Percentiles rank a stretch among this genome's conserved stretches.
Conservation (phyloP, 2,888 invertebrate genomes). For the Microchrysa polita region DNA sequence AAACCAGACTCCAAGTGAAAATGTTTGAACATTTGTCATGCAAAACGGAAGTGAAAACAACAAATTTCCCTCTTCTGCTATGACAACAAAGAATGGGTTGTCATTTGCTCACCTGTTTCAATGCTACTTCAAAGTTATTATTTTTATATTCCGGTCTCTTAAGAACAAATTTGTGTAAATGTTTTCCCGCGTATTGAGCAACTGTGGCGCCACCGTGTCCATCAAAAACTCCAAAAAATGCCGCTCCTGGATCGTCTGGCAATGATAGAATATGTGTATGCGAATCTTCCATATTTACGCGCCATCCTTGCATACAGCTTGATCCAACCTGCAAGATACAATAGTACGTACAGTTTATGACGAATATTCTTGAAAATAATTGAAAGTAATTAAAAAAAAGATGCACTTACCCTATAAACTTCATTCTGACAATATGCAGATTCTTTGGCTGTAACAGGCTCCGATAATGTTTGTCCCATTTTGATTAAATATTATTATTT, state of each 20-base stretch:
- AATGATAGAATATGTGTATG: slow-evolving; percentile 94
- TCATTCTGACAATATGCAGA: slow-evolving; percentile 82
- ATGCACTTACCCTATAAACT: slow-evolving; percentile 63
- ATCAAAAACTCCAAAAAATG: slow-evolving; percentile 96
- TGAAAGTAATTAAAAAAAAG: background rate
- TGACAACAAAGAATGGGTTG: background rate
- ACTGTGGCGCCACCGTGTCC: slow-evolving; percentile 80
- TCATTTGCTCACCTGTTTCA: slow-evolving; percentile 75
- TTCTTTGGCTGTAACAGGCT: slow-evolving; percentile 92
- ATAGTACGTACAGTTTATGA: background rate
- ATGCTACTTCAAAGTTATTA: slow-evolving; percentile 79
- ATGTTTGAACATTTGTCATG: too few species aligned
- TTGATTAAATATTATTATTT: slow-evolving; percentile 16
- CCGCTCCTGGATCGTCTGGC: slow-evolving; percentile 90
- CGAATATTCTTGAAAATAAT: background rate
- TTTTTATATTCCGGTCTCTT: slow-evolving; percentile 83
- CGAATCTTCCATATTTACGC: slow-evolving; percentile 98
- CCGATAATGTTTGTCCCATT: slow-evolving; percentile 98
- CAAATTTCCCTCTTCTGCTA: too few species aligned
- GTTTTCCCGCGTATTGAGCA: slow-evolving; percentile 93
- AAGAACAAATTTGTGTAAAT: slow-evolving; percentile 91
- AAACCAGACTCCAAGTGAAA: too few species aligned
- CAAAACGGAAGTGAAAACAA: too few species aligned
- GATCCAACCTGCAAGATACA: slow-evolving; percentile 76
- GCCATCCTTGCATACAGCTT: slow-evolving; percentile 99